phyloP scores from a whole-genome alignment of 2,888 invertebrate species.

The Oscheius sp. region DNA sequence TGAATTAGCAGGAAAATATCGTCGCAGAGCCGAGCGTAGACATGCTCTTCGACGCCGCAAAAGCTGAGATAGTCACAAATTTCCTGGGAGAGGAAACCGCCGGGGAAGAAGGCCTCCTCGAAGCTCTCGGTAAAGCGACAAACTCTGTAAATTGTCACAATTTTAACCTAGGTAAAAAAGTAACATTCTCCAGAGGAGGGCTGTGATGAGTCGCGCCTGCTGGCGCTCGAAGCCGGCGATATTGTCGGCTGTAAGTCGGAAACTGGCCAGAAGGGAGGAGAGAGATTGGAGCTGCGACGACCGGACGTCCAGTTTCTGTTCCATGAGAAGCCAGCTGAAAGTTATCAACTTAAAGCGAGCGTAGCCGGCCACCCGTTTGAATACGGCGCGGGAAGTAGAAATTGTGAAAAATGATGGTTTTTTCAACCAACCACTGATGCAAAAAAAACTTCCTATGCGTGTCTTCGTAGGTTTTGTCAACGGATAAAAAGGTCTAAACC shows the following conservation, averaged over 20 bases:
- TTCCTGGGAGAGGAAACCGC: constrained; percentile 23
- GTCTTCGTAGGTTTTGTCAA: no score
- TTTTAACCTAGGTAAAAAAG: background rate
- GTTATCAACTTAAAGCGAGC: background rate
- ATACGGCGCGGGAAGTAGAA: no score
- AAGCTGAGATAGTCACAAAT: constrained; percentile 25
- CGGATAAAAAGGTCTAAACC: no score
- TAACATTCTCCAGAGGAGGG: constrained; percentile 28
- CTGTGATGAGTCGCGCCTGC: constrained; percentile 17
- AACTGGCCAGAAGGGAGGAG: constrained; percentile 41
- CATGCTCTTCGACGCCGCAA: constrained; percentile 28
- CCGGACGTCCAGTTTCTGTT: constrained; percentile 41
- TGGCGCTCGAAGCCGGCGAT: constrained; percentile 45
- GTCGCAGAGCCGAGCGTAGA: constrained; percentile 15
- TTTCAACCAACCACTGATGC: no score
- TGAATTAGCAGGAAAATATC: constrained; percentile 8
- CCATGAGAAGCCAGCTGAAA: constrained; percentile 47
- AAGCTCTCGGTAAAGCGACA: constrained; percentile 41
- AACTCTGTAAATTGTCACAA: constrained; percentile 37
- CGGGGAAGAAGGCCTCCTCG: constrained; percentile 44
- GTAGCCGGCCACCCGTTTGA: no score
- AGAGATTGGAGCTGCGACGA: constrained; percentile 42
- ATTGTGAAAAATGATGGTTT: no score
- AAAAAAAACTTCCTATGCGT: no score
- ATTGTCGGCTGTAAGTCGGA: constrained; percentile 46